A percentile compares a stretch with the other conserved stretches of the same genome.
These are phyloP conservation scores for Podabrus alpinus DNA, from an alignment of 2,888 invertebrate genomes.

Conservation along the genomic window DNA sequence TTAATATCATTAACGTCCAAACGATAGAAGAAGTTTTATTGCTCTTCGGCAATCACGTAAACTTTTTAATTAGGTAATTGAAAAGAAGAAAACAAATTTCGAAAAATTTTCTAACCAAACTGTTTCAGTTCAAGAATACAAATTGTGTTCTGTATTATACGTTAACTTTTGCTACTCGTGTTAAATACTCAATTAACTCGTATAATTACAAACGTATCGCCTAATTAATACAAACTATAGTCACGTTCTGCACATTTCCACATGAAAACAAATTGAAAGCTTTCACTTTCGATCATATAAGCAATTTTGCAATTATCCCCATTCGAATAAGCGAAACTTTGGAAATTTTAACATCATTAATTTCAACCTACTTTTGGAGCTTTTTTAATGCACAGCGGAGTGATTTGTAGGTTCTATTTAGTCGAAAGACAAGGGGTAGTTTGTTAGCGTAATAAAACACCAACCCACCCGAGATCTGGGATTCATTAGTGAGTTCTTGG, in stretches of 20 bases:
- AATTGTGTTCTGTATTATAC: not conserved
- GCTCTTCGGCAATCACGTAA: not conserved
- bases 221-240: slow-evolving; percentile 2
- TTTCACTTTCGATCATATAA: not conserved
- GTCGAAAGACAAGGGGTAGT: slow-evolving; percentile 10
- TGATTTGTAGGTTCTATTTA: slow-evolving; percentile 21
- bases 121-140: not conserved
- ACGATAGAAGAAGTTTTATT: not conserved
- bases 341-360: slow-evolving; percentile 16
- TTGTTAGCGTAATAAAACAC: slow-evolving; percentile 16
- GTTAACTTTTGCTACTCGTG: not conserved
- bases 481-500: slow-evolving; percentile 13
- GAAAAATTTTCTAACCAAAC: not conserved
- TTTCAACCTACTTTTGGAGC: slow-evolving; percentile 15
- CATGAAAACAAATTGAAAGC: not conserved
- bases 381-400: slow-evolving; percentile 13
- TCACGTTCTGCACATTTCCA: not conserved
- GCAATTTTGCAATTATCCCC: not conserved
- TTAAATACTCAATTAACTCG: not conserved
- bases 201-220: not conserved
- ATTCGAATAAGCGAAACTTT: not conserved
- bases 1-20: not conserved
- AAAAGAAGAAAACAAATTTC: not conserved
- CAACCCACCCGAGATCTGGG: not conserved
- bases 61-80: not conserved